Evolutionary conservation across 2,797 vertebrate species (phyloP).

Genomic region (Spatula clypeata): DNA sequence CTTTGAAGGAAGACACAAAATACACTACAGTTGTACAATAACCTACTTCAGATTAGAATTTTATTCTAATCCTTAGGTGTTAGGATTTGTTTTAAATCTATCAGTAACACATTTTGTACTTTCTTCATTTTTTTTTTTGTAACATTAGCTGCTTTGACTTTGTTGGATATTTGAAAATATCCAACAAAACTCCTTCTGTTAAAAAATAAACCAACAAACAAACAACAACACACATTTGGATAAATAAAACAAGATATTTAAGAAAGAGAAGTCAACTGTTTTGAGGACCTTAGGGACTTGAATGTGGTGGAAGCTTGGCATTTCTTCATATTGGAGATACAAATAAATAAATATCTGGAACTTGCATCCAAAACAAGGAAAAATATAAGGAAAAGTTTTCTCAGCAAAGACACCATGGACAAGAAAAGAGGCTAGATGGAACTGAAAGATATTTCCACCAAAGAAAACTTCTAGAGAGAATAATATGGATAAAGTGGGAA

Average conservation of each 20-base stretch:
- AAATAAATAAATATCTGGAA: not conserved
- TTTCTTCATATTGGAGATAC: not conserved
- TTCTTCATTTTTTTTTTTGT: not conserved
- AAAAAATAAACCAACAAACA: too few relatives aligned
- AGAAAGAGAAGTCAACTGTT: not conserved
- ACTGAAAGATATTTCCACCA: not conserved
- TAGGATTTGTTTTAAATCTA: not conserved
- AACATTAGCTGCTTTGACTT: not conserved
- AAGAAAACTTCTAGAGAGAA: not conserved
- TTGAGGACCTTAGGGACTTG: not conserved
- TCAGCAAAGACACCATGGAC: not conserved
- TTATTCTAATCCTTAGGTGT: not conserved
- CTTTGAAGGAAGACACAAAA: not conserved
- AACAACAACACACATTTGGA: not conserved
- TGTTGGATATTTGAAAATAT: not conserved
- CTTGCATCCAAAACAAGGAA: not conserved
- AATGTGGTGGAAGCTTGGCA: not conserved
- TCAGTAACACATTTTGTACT: not conserved
- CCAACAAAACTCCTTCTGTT: too few relatives aligned
- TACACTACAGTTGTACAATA: not conserved
- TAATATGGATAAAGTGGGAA: not conserved
- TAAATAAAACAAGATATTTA: slow-evolving; percentile 53
- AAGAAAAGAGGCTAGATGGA: not conserved
- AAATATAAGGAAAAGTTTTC: not conserved
- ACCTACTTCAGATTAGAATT: not conserved